Conservation (phyloP, 2,113 vertebrate species). For the Agelaius tricolor region DNA sequence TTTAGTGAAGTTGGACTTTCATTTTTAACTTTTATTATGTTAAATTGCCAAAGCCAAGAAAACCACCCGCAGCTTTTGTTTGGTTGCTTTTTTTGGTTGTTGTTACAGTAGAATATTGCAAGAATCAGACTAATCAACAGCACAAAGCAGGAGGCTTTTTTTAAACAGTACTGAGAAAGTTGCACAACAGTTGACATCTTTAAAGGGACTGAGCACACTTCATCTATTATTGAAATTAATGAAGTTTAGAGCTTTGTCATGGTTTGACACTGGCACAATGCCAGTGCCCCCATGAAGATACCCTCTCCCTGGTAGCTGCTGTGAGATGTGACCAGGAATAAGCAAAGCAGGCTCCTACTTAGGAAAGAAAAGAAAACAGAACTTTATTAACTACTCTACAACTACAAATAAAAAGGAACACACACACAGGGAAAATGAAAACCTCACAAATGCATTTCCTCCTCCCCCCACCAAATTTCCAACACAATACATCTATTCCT, state of each 20-base stretch:
- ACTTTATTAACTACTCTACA: no score
- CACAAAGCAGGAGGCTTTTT: neutral
- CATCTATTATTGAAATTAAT: neutral
- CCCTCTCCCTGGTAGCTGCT: no score
- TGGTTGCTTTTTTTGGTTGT: neutral
- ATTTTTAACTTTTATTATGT: neutral
- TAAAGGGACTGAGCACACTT: neutral
- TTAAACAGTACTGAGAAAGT: neutral
- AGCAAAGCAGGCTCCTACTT: no score
- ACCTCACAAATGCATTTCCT: no score
- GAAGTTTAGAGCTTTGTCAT: neutral
- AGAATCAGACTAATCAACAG: neutral
- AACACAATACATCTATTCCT: no score
- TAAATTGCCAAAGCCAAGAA: neutral
- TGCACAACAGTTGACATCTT: neutral
- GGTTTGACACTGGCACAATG: no score
- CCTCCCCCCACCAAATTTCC: no score
- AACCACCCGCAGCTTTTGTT: neutral
- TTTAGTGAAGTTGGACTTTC: neutral
- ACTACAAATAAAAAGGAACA: no score
- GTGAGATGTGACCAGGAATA: no score
- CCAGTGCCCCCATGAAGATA: no score
- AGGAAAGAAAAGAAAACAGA: no score
- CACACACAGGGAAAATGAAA: no score
- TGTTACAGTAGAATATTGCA: neutral